Conservation (phyloP, 2,113 vertebrate species). For the Cyrtonyx montezumae region DNA sequence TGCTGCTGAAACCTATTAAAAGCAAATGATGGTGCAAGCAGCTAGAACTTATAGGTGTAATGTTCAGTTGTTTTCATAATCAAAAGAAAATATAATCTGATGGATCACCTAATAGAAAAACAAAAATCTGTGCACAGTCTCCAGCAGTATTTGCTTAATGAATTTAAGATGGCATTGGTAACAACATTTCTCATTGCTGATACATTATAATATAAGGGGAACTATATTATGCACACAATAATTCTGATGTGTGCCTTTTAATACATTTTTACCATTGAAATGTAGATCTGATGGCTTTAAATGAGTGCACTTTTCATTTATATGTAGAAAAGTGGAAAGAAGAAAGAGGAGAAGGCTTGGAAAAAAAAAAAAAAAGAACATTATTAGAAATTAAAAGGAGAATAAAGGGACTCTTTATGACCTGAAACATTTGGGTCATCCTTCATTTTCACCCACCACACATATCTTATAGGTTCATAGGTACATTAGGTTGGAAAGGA, state of each 20-base stretch:
- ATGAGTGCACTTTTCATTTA: neutral
- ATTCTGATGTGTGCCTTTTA: neutral
- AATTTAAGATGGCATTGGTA: neutral
- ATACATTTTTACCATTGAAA: slow-evolving; percentile 20
- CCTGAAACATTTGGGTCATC: neutral
- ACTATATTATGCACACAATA: neutral
- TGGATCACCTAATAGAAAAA: slow-evolving; percentile 42
- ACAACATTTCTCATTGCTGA: neutral
- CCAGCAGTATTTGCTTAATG: slow-evolving; percentile 11
- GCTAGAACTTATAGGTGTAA: slow-evolving; percentile 20
- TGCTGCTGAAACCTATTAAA: slow-evolving; percentile 51
- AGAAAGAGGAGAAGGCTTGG: neutral
- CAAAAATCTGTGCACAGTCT: neutral
- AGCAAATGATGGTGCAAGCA: slow-evolving; percentile 38
- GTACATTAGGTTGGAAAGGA: no score
- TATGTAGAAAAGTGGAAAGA: neutral
- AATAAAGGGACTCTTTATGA: neutral
- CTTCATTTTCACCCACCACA: neutral
- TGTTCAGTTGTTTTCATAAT: slow-evolving; percentile 21
- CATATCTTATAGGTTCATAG: no score
- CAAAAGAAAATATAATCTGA: slow-evolving; percentile 17
- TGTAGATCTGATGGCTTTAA: neutral
- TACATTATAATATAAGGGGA: neutral
- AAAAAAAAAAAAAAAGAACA: neutral
- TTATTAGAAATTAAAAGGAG: neutral